A percentile compares a stretch with the other conserved stretches of the same genome.
These are phyloP conservation scores for Bombylius discolor DNA, from an alignment of 2,888 invertebrate species.

Conservation along the genomic window DNA sequence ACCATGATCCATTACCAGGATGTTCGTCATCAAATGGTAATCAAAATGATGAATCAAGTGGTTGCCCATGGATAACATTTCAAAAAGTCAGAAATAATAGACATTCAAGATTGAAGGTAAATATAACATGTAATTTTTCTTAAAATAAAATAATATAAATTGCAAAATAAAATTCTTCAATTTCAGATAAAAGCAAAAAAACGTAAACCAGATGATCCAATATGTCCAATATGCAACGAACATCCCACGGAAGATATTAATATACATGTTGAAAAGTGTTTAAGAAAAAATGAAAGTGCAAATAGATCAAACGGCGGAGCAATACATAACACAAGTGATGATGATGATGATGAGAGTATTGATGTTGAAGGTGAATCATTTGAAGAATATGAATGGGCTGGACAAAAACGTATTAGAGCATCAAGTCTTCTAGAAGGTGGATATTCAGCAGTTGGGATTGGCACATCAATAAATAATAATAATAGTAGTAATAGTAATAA, in stretches of 20 bases:
- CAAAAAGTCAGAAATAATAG: conserved; percentile 61
- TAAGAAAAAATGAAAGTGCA: conserved; percentile 40
- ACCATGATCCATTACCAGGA: conserved; percentile 16
- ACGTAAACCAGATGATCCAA: conserved; percentile 47
- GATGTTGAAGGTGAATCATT: conserved; percentile 59
- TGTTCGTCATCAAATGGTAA: conserved; percentile 10
- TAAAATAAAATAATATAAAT: too few relatives aligned
- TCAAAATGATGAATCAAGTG: conserved; percentile 22
- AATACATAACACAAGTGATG: conserved; percentile 15
- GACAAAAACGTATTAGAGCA: conserved; percentile 66
- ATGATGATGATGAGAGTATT: conserved; percentile 48
- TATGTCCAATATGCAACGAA: conserved; percentile 73
- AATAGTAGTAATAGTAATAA: conserved; percentile 12
- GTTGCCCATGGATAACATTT: conserved; percentile 53
- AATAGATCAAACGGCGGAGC: conserved; percentile 13
- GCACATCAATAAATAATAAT: conserved; percentile 24
- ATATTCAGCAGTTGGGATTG: conserved; percentile 41
- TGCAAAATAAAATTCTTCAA: background rate
- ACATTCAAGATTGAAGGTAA: conserved; percentile 47
- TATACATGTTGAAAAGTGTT: conserved; percentile 58
- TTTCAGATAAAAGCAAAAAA: conserved; percentile 48
- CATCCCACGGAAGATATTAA: conserved; percentile 55
- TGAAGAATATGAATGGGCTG: conserved; percentile 88
- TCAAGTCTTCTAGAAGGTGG: conserved; percentile 56
- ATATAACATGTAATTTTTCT: background rate